These are phyloP conservation scores for Onchidella celtica DNA, from an alignment of 2,888 invertebrate species.

Conservation along the genomic window DNA sequence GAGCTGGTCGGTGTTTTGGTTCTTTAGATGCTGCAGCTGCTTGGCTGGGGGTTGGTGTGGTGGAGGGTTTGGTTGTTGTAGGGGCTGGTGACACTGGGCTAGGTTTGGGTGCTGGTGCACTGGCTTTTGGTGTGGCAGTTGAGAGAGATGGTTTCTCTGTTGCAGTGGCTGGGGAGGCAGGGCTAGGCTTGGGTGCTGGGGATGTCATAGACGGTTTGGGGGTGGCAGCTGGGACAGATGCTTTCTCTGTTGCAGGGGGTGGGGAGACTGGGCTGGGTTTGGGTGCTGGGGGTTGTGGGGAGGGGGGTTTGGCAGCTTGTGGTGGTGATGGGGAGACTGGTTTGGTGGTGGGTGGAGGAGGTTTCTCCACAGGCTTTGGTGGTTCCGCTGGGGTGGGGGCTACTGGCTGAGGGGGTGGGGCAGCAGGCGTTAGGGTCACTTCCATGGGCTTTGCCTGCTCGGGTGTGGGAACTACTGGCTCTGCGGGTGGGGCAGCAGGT, in stretches of 20 bases:
- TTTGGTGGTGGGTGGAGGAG: not conserved
- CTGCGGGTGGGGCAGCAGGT: not conserved
- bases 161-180: not conserved
- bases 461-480: too few relatives aligned
- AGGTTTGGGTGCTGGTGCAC: constrained; percentile 27
- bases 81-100: not conserved
- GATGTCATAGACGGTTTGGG: not conserved
- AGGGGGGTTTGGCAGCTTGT: not conserved
- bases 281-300: not conserved
- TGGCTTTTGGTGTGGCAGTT: constrained; percentile 27
- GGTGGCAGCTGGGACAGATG: not conserved
- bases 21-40: not conserved
- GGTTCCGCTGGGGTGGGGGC: not conserved
- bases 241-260: not conserved
- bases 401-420: not conserved
- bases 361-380: not conserved
- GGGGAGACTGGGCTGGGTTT: not conserved
- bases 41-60: not conserved
- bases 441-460: not conserved
- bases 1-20: not conserved
- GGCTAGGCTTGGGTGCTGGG: not conserved
- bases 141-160: not conserved
- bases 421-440: not conserved
- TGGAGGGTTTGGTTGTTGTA: constrained; percentile 16
- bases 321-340: not conserved